A percentile compares a stretch with the other conserved stretches of the same genome.
Evolutionary conservation across 2,797 vertebrate species (phyloP).

Genomic region (Molothrus aeneus): DNA sequence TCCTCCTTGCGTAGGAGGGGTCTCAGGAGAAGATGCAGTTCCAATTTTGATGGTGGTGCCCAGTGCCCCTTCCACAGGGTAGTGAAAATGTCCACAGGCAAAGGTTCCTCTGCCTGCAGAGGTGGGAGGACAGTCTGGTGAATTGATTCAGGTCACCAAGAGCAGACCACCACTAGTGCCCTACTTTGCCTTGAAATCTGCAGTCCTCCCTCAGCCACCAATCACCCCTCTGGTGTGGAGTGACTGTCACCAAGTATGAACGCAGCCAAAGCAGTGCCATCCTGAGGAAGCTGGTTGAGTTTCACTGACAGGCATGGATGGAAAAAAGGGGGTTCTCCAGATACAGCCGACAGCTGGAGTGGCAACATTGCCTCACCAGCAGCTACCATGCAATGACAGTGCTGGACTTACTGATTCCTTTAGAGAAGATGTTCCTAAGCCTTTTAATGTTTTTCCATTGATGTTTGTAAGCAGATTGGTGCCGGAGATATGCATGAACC

Average conservation of each 20-base stretch:
- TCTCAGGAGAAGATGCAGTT: background rate
- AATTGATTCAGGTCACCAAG: background rate
- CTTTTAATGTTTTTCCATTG: conserved; percentile 29
- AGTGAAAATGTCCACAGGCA: background rate
- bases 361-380: conserved; percentile 35
- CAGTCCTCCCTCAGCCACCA: background rate
- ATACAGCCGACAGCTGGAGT: background rate
- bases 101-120: background rate
- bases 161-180: background rate
- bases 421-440: conserved; percentile 10
- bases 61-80: background rate
- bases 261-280: background rate
- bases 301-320: background rate
- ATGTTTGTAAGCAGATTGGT: conserved; percentile 7
- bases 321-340: background rate
- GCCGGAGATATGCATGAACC: background rate
- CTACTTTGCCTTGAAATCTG: background rate
- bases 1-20: background rate
- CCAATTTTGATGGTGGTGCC: background rate
- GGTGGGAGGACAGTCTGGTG: background rate
- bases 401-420: background rate
- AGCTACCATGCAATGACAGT: background rate
- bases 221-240: rapidly evolving
- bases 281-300: background rate
- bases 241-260: rapidly evolving